Evolutionary conservation across 1,140 invertebrate genomes (phyloP).

Genomic region (Helicoverpa zea): DNA sequence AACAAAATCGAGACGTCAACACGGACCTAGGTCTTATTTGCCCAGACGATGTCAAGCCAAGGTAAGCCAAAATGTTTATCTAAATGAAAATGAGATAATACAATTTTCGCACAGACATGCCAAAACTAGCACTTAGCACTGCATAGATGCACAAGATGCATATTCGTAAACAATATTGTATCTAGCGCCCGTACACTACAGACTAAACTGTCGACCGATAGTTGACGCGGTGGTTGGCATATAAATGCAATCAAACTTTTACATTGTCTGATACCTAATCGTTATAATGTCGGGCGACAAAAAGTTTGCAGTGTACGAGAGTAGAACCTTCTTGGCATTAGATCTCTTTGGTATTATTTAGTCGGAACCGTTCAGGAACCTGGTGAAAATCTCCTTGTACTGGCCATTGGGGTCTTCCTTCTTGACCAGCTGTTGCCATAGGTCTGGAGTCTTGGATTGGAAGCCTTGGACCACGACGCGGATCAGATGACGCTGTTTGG

Average conservation of each 20-base stretch:
- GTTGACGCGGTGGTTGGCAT: background rate
- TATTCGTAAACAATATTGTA: background rate
- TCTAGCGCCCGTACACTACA: background rate
- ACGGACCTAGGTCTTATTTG: background rate
- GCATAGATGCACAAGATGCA: background rate
- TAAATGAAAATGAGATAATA: background rate
- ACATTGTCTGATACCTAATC: background rate
- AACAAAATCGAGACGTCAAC: background rate
- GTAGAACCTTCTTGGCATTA: background rate
- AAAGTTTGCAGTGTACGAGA: no score
- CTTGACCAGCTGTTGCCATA: constrained; percentile 75
- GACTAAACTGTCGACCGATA: background rate
- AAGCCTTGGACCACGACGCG: constrained; percentile 87
- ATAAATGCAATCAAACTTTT: background rate
- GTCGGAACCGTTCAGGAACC: constrained; percentile 64
- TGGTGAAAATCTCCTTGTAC: constrained; percentile 69
- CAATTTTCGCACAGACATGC: background rate
- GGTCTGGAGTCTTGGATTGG: constrained; percentile 73
- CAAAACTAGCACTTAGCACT: background rate
- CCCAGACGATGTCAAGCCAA: background rate
- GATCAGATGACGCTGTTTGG: constrained; percentile 88
- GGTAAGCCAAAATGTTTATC: background rate
- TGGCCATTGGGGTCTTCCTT: constrained; percentile 79
- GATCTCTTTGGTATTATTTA: constrained; percentile 51
- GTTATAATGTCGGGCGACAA: background rate